Conservation (phyloP, 1,140 invertebrate genomes). For the Megalopta genalis region DNA sequence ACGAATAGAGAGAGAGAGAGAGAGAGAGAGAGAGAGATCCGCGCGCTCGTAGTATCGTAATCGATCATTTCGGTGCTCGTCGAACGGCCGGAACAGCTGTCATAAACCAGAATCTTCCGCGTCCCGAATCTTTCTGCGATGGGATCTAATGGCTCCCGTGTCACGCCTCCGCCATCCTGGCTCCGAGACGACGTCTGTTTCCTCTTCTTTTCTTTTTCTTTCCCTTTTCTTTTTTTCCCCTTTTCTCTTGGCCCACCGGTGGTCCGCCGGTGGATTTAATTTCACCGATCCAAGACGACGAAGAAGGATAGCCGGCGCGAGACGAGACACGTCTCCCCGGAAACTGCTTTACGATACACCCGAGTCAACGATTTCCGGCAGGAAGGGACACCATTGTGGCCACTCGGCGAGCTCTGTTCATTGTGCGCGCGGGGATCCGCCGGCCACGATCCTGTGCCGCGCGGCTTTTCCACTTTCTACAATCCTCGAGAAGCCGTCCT, state of each 20-base stretch:
- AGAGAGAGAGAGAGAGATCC: too few relatives aligned
- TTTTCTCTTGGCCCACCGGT: too few relatives aligned
- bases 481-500: too few relatives aligned
- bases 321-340: not conserved
- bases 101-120: not conserved
- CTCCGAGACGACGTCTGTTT: too few relatives aligned
- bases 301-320: too few relatives aligned
- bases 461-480: too few relatives aligned
- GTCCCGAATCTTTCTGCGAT: not conserved
- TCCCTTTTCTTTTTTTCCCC: too few relatives aligned
- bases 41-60: not conserved
- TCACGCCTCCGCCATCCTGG: not conserved
- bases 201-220: too few relatives aligned
- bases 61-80: not conserved
- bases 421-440: not conserved
- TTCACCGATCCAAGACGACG: too few relatives aligned
- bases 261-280: too few relatives aligned
- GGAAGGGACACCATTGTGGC: constrained; percentile 3
- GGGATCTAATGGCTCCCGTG: not conserved
- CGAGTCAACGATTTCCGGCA: constrained; percentile 3
- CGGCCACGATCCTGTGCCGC: too few relatives aligned
- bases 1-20: too few relatives aligned
- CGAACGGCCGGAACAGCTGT: not conserved
- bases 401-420: not conserved
- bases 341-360: constrained; percentile 1